Percentiles rank a stretch among this genome's conserved stretches.
phyloP scores from a whole-genome alignment of 1,140 invertebrate species.

The Neodiprion fabricii region DNA sequence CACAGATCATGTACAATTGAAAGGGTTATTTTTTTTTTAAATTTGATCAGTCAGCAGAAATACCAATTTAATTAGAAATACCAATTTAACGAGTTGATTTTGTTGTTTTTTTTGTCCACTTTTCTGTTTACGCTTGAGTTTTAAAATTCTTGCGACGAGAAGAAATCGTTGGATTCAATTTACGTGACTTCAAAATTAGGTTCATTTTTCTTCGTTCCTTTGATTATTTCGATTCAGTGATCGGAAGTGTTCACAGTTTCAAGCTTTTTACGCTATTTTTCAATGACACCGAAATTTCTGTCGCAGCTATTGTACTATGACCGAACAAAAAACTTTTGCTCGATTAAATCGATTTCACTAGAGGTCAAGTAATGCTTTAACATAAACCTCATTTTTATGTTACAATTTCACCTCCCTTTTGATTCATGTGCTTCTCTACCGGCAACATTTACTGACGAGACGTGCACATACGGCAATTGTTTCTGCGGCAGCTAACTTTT shows the following conservation, averaged over 20 bases:
- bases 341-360: constrained; percentile 22
- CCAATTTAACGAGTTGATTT: constrained; percentile 22
- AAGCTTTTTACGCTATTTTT: constrained; percentile 19
- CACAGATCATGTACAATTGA: constrained; percentile 25
- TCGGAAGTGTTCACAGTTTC: constrained; percentile 21
- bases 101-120: constrained; percentile 8
- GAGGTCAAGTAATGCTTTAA: constrained; percentile 23
- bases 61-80: no score
- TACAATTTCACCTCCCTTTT: constrained; percentile 22
- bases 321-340: constrained; percentile 27
- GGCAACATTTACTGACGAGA: no score
- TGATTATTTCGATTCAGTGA: constrained; percentile 21
- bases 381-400: constrained; percentile 25
- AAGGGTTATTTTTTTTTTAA: constrained; percentile 21
- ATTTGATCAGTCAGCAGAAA: not conserved
- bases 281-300: constrained; percentile 21
- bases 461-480: no score
- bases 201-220: constrained; percentile 13
- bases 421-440: no score
- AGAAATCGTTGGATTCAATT: constrained; percentile 20
- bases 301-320: constrained; percentile 28
- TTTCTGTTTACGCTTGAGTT: constrained; percentile 19
- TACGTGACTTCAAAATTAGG: constrained; percentile 17
- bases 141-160: constrained; percentile 5
- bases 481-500: no score